phyloP scores from a whole-genome alignment of 2,113 vertebrate genomes.

The Podarcis raffonei region DNA sequence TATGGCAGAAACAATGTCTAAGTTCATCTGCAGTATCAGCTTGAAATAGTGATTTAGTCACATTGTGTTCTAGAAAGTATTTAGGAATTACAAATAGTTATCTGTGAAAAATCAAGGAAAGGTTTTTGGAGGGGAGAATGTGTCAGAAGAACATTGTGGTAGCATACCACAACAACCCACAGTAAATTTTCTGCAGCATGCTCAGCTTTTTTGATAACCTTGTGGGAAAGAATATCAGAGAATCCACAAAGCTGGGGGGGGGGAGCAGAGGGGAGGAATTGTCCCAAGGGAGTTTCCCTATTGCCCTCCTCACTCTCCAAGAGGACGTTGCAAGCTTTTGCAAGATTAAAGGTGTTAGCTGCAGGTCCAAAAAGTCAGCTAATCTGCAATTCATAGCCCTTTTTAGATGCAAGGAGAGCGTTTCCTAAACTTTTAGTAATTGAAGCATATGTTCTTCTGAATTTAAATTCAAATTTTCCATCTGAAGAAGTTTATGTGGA shows the following conservation, averaged over 20 bases:
- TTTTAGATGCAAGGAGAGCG: not conserved
- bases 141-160: not conserved
- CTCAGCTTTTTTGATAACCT: not conserved
- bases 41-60: not conserved
- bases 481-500: not conserved
- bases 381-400: not conserved
- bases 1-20: not conserved
- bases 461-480: not conserved
- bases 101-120: not conserved
- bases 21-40: not conserved
- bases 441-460: not conserved
- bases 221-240: no score
- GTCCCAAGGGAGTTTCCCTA: not conserved
- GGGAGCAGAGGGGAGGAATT: not conserved
- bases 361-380: not conserved
- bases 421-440: not conserved
- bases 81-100: constrained; percentile 1
- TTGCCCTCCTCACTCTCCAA: not conserved
- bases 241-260: no score
- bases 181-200: not conserved
- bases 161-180: not conserved
- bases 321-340: not conserved
- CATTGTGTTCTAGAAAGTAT: not conserved
- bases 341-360: not conserved
- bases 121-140: not conserved